phyloP scores from a whole-genome alignment of 2,113 vertebrate genomes.

The Cyanistes caeruleus region DNA sequence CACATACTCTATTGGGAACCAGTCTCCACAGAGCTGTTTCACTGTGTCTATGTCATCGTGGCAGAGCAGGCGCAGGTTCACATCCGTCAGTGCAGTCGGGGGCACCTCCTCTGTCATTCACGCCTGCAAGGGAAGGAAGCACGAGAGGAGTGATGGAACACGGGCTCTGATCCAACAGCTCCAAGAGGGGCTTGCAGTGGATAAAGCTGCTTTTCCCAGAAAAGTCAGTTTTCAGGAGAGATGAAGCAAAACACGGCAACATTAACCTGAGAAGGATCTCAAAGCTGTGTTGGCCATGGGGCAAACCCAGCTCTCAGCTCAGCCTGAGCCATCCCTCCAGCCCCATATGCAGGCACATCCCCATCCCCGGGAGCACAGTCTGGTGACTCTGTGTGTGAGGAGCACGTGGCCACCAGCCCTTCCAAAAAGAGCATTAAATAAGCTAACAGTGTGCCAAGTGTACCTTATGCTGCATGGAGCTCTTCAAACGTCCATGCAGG shows the following conservation, averaged over 20 bases:
- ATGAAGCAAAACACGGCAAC: background rate
- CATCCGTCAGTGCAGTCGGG: slow-evolving; percentile 90
- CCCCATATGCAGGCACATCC: background rate
- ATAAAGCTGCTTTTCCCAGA: background rate
- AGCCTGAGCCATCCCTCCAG: background rate
- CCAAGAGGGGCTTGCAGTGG: background rate
- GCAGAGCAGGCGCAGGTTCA: slow-evolving; percentile 95
- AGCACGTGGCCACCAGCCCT: background rate
- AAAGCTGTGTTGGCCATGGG: rapidly evolving
- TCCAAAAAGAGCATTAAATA: background rate
- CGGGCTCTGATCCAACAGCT: background rate
- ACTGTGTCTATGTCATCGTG: slow-evolving; percentile 99
- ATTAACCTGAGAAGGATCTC: rapidly evolving
- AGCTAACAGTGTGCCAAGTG: background rate
- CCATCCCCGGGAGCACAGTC: rapidly evolving
- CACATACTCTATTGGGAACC: slow-evolving; percentile 98
- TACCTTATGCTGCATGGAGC: background rate
- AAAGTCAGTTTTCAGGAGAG: background rate
- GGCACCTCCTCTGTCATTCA: slow-evolving; percentile 99
- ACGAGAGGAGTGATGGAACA: rapidly evolving
- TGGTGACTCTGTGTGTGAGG: rapidly evolving
- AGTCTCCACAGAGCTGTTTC: slow-evolving; percentile 95
- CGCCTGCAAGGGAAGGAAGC: slow-evolving; percentile 76
- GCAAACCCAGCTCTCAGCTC: background rate
- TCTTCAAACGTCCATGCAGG: background rate